Evolutionary conservation across 2,797 vertebrate species (phyloP), one percentile per base, ranked within the genome.

Genomic region (Acridotheres tristis): DNA sequence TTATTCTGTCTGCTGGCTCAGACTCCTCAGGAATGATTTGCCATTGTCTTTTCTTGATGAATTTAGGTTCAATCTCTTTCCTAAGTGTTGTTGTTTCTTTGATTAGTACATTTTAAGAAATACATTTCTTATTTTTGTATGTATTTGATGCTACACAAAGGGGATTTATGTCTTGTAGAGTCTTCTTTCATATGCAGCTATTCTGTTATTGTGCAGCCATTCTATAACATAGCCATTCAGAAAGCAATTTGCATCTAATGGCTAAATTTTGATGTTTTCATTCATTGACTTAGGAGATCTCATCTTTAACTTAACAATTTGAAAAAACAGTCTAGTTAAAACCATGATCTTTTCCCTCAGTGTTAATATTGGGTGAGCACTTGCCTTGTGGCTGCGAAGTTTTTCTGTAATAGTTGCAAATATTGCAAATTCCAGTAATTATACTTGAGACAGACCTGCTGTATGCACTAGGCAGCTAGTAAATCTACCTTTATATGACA

Each of bases 321-420:
- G 26, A 63, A 76, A 8, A 51, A 42, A 5, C 22, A 43, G 11
- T 51, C n/a, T 54, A 32, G 43, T 50, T 76, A 65, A 91, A 93
- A 43, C n/a, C 9, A 6, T 32, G 1, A 5, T 36, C 13, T 55
- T 59, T 11, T 5, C 1, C 5, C 13, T 2, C 6, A 11, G 10
- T 38, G 11, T 42, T 59, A 25, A 13, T 18, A 25, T 4, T 59
- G 61, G 13, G 19, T 50, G 62, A 73, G 14, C 8, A 36, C 20
- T 68, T 92, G 58, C 19, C 53, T 57, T 83, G 17, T 53, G 74
- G 23, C 25, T 34, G 7, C 48, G 10, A 88, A 50, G 12, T 21
- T 78, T 80, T 85, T 85, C 50, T 72, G n/a, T 65, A 57, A 22
- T 11, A 29, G 27, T 61, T 11, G 17, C 27, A 59, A 73, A 73